Conservation (phyloP, 1,140 invertebrate genomes). For the Brachionus manjavacas region DNA sequence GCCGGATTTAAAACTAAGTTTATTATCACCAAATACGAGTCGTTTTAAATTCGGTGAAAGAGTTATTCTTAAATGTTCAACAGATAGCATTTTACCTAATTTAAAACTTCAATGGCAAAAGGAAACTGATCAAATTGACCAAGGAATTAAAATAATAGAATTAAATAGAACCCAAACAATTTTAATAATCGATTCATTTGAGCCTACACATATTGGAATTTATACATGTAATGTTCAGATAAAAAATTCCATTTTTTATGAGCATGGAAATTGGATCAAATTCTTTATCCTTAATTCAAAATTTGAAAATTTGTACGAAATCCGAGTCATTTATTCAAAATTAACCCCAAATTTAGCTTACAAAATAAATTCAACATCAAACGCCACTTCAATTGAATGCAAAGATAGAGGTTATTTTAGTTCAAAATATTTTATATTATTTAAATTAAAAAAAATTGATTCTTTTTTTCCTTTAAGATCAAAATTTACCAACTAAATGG, state of each 20-base stretch:
- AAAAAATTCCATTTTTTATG: not conserved
- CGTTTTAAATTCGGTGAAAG: not conserved
- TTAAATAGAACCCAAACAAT: not conserved
- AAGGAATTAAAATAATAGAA: not conserved
- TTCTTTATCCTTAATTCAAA: constrained; percentile 1
- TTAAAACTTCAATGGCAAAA: not conserved
- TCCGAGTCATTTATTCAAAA: not conserved
- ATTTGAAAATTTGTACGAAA: not conserved
- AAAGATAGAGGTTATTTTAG: not conserved
- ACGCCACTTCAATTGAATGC: not conserved
- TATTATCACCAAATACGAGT: not conserved
- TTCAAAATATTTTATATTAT: not conserved
- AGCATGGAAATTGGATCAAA: constrained; percentile 11
- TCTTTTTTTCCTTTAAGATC: not conserved
- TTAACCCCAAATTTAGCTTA: not conserved
- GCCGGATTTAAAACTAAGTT: not conserved
- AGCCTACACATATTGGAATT: not conserved
- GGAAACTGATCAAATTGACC: not conserved
- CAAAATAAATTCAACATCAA: not conserved
- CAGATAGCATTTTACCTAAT: not conserved
- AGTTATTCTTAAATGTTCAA: not conserved
- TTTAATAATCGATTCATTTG: constrained; percentile 15
- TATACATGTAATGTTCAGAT: not conserved
- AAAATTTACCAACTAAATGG: not conserved
- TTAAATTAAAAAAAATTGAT: not conserved